Evolutionary conservation across 2,888 invertebrate species (phyloP), one percentile per base, ranked within the genome.

Genomic region (Physocephala rufipes): DNA sequence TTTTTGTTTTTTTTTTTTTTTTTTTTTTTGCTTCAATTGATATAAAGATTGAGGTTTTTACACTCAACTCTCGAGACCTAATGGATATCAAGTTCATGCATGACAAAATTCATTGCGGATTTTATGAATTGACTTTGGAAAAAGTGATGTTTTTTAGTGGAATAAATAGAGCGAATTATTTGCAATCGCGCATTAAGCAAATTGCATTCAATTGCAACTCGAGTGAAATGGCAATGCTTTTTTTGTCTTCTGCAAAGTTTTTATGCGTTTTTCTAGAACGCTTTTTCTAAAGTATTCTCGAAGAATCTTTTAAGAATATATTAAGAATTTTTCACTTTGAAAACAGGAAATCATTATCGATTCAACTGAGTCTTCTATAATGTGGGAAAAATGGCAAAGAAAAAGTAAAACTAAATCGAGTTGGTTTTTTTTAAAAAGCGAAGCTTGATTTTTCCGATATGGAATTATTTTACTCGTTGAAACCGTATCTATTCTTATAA

Each of bases 161-260:
- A 67, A 68, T 49, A 47, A n/a, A n/a, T n/a, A n/a, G n/a, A n/a
- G n/a, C n/a, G n/a, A n/a, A n/a, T n/a, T n/a, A 21, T 68, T 59
- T 28, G 68, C 68, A 68, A 68, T 68, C 61, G 61, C 59, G 68
- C 61, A 61, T 68, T 61, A 59, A n/a, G n/a, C n/a, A n/a, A n/a
- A n/a, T n/a, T 68, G 59, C 61, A 68, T 19, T 45, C 47, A 61
- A 2, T 30, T 47, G 7, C 26, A 49, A 49, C 24, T 49, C 26
- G 19, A n/a, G n/a, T n/a, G n/a, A 68, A 51, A 4, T 30, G 58
- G 47, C 47, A 59, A 58, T 58, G 58, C 67, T 61, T 21, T 21
- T 1, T 55, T 55, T 13, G 13, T 19, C 26, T n/a, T 55, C 26
- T 26, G 2, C 55, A 36, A 7, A 36, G 36, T 36, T 36, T 36